phyloP scores from a whole-genome alignment of 2,888 invertebrate genomes.

The Drosophila meridionalis region DNA sequence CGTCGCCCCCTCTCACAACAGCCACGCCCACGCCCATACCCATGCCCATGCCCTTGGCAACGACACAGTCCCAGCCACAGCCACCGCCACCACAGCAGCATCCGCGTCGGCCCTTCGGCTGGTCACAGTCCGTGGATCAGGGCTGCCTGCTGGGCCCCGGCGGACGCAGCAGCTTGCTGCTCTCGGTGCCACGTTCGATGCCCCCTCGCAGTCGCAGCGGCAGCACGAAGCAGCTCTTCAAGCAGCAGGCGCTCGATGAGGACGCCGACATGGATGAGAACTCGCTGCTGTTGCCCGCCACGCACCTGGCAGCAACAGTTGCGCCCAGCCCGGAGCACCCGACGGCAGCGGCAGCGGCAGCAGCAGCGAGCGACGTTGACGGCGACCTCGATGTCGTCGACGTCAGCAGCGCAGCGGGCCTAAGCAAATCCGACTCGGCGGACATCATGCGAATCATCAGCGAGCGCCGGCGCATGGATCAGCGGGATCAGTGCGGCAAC shows the following conservation, averaged over 20 bases:
- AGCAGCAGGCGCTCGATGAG: conserved; percentile 87
- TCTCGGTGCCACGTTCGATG: conserved; percentile 84
- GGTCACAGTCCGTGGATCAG: conserved; percentile 84
- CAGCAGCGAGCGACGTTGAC: conserved; percentile 13
- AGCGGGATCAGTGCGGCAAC: conserved; percentile 83
- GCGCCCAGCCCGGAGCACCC: conserved; percentile 11
- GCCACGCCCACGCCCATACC: conserved; percentile 33
- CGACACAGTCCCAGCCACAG: conserved; percentile 7
- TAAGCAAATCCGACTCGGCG: conserved; percentile 83
- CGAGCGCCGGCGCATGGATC: conserved; percentile 84
- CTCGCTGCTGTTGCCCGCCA: conserved; percentile 85
- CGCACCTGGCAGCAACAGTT: conserved; percentile 4
- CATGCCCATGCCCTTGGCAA: conserved; percentile 3
- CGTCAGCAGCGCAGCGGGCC: conserved; percentile 18
- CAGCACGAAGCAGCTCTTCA: conserved; percentile 87
- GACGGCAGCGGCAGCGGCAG: conserved; percentile 9
- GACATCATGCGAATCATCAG: conserved; percentile 85
- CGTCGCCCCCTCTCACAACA: conserved; percentile 1
- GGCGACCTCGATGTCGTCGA: conserved; percentile 3
- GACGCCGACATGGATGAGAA: conserved; percentile 86
- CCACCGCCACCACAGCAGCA: conserved; percentile 7
- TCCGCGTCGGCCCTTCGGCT: conserved; percentile 77
- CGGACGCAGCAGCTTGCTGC: conserved; percentile 72
- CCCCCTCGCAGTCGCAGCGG: conserved; percentile 85
- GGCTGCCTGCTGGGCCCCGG: conserved; percentile 65